Evolutionary conservation across 2,797 vertebrate species (phyloP).

Genomic region (Melanotaenia boesemani): DNA sequence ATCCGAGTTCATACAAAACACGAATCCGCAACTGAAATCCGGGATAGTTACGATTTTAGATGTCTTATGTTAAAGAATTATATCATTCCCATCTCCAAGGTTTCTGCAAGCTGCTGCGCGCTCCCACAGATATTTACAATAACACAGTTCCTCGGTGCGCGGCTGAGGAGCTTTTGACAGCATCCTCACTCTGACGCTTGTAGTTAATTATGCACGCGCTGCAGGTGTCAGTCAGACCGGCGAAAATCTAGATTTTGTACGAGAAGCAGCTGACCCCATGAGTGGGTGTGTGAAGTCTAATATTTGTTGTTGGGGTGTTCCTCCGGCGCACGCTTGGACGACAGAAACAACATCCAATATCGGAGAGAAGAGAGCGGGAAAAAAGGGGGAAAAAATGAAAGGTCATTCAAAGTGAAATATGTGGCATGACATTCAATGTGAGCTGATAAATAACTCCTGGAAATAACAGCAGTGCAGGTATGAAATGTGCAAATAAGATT

Average conservation of each 20-base stretch:
- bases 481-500: no score
- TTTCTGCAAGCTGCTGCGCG: not conserved
- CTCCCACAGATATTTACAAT: not conserved
- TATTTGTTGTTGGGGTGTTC: not conserved
- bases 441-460: no score
- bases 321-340: not conserved
- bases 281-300: not conserved
- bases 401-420: not conserved
- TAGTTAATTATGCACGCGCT: conserved; percentile 7
- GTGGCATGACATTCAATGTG: not conserved
- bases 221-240: conserved; percentile 15
- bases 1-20: conserved; percentile 17
- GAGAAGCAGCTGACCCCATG: not conserved
- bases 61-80: not conserved
- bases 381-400: not conserved
- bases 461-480: no score
- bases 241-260: not conserved
- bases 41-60: not conserved
- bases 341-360: not conserved
- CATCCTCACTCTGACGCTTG: not conserved
- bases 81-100: not conserved
- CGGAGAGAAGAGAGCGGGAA: not conserved
- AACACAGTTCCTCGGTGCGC: not conserved
- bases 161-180: not conserved
- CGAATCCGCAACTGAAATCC: not conserved